Evolutionary conservation across 2,888 invertebrate genomes (phyloP).

Genomic region (Drosophila buzzatii): DNA sequence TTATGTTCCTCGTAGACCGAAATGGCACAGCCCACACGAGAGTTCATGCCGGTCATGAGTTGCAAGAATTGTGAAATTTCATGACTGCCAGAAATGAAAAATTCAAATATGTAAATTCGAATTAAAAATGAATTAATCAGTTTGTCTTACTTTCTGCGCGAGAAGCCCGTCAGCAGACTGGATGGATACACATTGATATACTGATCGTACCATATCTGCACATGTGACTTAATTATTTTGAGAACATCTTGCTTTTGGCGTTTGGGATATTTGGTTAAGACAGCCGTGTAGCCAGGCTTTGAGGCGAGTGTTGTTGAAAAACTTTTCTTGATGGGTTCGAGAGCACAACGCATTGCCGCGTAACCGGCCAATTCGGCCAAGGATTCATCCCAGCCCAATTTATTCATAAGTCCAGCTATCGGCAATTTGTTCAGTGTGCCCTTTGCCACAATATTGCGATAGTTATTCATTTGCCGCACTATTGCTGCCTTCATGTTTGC

Average conservation of each 20-base stretch:
- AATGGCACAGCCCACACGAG: slow-evolving; percentile 33
- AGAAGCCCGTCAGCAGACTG: background rate
- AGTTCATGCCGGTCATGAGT: slow-evolving; percentile 13
- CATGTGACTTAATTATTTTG: slow-evolving; percentile 4
- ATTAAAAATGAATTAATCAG: background rate
- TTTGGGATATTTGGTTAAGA: slow-evolving; percentile 5
- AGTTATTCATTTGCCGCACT: background rate
- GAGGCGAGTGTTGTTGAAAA: background rate
- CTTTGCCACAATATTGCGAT: slow-evolving; percentile 11
- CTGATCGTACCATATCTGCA: slow-evolving; percentile 21
- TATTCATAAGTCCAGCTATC: slow-evolving; percentile 12
- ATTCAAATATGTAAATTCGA: background rate
- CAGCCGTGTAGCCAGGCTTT: slow-evolving; percentile 20
- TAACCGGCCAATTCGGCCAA: slow-evolving; percentile 20
- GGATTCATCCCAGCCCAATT: slow-evolving; percentile 16
- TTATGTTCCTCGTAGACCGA: fast-evolving
- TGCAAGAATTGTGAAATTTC: slow-evolving; percentile 25
- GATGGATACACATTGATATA: background rate
- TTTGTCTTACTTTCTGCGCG: background rate
- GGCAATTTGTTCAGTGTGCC: background rate
- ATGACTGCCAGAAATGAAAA: background rate
- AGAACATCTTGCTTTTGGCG: background rate
- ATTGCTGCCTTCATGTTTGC: fast-evolving
- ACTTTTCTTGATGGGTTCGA: background rate
- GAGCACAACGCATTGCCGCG: slow-evolving; percentile 4